Percentiles rank a stretch among this genome's conserved stretches.
Conservation (phyloP, 2,113 vertebrate species). For the Poeciliopsis prolifica region DNA sequence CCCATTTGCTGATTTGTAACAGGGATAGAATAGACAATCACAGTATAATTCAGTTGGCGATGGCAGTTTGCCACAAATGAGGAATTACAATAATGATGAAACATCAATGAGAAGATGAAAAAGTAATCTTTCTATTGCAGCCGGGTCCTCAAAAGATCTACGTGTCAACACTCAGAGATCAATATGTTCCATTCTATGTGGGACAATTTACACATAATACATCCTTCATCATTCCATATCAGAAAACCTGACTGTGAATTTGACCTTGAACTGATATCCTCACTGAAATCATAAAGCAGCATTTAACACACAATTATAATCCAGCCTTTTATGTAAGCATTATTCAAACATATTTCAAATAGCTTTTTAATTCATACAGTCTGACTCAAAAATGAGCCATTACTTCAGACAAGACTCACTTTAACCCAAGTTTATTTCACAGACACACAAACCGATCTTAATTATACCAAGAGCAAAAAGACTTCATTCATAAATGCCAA, state of each 20-base stretch:
- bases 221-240: conserved; percentile 74
- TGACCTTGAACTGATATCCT: conserved; percentile 44
- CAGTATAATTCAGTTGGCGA: conserved; percentile 67
- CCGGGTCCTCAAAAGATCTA: conserved; percentile 61
- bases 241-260: conserved; percentile 56
- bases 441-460: conserved; percentile 2
- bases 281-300: conserved; percentile 39
- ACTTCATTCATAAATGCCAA: conserved; percentile 38
- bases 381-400: conserved; percentile 24
- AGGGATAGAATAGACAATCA: conserved; percentile 69
- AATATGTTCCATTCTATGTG: conserved; percentile 77
- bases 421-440: conserved; percentile 48
- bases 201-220: conserved; percentile 75
- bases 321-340: conserved; percentile 36
- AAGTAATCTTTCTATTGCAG: conserved; percentile 74
- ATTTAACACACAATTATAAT: conserved; percentile 39
- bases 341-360: background rate
- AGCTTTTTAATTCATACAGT: conserved; percentile 33
- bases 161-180: conserved; percentile 73
- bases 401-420: conserved; percentile 21
- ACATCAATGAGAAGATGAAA: conserved; percentile 79
- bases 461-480: conserved; percentile 13
- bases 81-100: conserved; percentile 71
- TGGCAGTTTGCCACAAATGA: conserved; percentile 53
- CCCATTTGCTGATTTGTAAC: conserved; percentile 11